These are phyloP conservation scores for Trogon surrucura DNA, from an alignment of 2,113 vertebrate species.

Conservation along the genomic window DNA sequence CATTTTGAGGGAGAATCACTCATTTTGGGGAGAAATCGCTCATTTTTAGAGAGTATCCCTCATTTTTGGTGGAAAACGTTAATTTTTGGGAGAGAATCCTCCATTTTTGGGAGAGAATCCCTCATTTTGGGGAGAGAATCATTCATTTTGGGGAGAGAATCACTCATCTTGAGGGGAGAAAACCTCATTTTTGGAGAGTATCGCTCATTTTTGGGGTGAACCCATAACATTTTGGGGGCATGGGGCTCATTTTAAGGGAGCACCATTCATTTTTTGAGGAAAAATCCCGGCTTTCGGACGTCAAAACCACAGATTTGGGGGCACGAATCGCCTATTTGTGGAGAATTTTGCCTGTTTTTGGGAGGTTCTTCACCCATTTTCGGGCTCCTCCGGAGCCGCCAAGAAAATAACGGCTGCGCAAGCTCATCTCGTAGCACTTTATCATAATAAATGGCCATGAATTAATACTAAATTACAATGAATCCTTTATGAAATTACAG, in stretches of 20 bases:
- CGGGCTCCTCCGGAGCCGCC: neutral
- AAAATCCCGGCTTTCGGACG: too few relatives aligned
- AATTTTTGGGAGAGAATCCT: too few relatives aligned
- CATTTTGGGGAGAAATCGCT: neutral
- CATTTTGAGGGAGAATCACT: neutral
- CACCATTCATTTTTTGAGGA: too few relatives aligned
- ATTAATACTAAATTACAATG: constrained; percentile 72
- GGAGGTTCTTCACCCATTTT: neutral
- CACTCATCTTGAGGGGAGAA: neutral
- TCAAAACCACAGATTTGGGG: too few relatives aligned
- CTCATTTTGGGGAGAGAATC: neutral
- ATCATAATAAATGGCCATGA: constrained; percentile 67
- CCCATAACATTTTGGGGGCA: too few relatives aligned
- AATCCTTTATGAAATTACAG: constrained; percentile 71
- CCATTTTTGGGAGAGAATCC: neutral
- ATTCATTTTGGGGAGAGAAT: neutral
- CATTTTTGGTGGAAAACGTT: neutral
- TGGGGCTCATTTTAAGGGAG: too few relatives aligned
- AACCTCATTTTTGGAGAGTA: too few relatives aligned
- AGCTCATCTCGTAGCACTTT: constrained; percentile 68
- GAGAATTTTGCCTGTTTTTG: neutral
- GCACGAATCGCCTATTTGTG: too few relatives aligned
- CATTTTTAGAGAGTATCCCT: neutral
- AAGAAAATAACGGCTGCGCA: constrained; percentile 58
- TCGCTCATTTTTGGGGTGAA: too few relatives aligned